phyloP scores from a whole-genome alignment of 1,140 invertebrate species.

The Trichonephila clavipes region DNA sequence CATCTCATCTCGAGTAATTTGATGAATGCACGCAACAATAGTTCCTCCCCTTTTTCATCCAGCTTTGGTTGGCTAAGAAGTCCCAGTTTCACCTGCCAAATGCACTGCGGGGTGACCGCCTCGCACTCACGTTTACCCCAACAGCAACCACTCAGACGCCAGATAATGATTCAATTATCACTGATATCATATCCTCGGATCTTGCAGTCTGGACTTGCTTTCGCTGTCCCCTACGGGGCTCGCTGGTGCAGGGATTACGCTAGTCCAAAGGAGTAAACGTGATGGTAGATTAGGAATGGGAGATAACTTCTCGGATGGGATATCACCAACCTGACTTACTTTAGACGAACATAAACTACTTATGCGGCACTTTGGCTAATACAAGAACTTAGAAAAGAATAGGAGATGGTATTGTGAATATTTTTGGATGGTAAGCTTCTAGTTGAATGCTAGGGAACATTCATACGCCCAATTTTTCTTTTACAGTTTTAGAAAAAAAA shows the following conservation, averaged over 20 bases:
- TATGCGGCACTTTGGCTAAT: not conserved
- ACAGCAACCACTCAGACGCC: slow-evolving; percentile 68
- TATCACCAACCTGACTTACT: not conserved
- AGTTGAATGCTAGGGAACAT: no score
- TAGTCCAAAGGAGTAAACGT: not conserved
- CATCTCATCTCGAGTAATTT: slow-evolving; percentile 7
- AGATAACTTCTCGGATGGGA: not conserved
- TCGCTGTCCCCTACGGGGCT: slow-evolving; percentile 1
- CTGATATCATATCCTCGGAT: slow-evolving; percentile 60
- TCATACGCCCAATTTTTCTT: no score
- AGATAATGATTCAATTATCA: slow-evolving; percentile 75
- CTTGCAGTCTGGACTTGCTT: slow-evolving; percentile 50
- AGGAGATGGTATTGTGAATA: not conserved
- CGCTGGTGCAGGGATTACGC: not conserved
- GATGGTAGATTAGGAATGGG: not conserved
- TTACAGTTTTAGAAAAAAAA: no score
- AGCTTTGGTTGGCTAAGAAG: slow-evolving; percentile 66
- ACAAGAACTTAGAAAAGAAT: slow-evolving; percentile 7
- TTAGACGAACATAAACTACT: not conserved
- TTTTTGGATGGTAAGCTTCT: no score
- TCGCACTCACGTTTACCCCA: slow-evolving; percentile 48
- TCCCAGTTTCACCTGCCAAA: slow-evolving; percentile 55
- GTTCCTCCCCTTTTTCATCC: slow-evolving; percentile 40
- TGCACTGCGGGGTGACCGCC: slow-evolving; percentile 44
- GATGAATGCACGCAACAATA: slow-evolving; percentile 32